Base-by-base conservation (phyloP, 2,113 vertebrate species). In the Mustela lutreola region DNA sequence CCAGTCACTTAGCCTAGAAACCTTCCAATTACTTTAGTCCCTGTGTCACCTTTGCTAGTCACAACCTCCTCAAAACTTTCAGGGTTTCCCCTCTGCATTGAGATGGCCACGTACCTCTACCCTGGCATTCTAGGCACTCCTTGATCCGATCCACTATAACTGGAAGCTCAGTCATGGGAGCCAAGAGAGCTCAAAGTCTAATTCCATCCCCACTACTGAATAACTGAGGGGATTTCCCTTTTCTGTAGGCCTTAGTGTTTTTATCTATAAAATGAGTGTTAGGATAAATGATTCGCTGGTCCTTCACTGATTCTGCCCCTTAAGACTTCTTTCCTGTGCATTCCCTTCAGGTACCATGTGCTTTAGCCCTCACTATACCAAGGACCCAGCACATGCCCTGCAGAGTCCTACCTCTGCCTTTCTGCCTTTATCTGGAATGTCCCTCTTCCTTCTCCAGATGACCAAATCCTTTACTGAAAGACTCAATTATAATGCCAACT, bases 1-100 rank as follows among this genome's bases (percentile, higher is more conserved):
- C 53, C 48, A 76, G 19, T 56, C n/a, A 56, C 71, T 96, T 96
- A 92, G 60, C 60, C 48, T 93, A 76, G 71, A 71, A 80, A 70
- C 28, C 39, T 56, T 31, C 79, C 89, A 89, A 67, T 92, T 67
- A 58, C 18, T 8, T 90, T 53, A 94, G 82, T 45, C 14, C 36
- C 21, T 83, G 15, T 3, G 31, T 80, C 63, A 56, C 33, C 58
- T 79, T 76, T 42, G 36, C 60, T 70, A 39, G 26, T 84, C 60
- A 50, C 63, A 62, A 60, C 21, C 81, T 73, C 31, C 24, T 92
- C n/a, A 83, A 45, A 70, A 60, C 31, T 16, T 18, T 75, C 60
- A 53, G 26, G 42, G 62, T 36, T 53, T 56, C n/a, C 21, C 48
- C 22, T 91, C 45, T 65, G 39, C 8, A 7, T 6, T 39, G 42